Conservation (phyloP, 1,140 invertebrate species). For the Stegodyphus mimosarum region DNA sequence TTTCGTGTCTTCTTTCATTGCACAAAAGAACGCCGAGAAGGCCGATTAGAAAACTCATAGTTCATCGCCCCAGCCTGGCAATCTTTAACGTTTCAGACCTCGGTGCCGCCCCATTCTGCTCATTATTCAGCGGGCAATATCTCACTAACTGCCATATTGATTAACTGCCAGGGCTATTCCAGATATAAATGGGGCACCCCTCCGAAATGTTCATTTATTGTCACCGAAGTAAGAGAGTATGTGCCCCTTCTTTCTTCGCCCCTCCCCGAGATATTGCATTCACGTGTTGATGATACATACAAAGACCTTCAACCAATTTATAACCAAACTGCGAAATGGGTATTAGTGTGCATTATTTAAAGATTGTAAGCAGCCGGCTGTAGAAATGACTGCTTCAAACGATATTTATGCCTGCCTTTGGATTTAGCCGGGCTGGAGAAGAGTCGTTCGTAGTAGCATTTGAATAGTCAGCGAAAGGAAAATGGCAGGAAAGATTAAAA, state of each 20-base stretch:
- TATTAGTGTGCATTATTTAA: constrained; percentile 55
- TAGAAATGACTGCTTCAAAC: no score
- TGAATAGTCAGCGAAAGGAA: no score
- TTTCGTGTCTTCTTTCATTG: no score
- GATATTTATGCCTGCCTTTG: neutral
- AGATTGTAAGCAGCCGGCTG: neutral
- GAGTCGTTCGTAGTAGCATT: neutral
- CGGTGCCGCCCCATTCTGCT: constrained; percentile 32
- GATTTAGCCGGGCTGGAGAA: neutral
- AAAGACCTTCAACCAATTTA: constrained; percentile 11
- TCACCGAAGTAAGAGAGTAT: neutral
- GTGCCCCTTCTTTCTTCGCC: constrained; percentile 7
- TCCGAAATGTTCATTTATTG: constrained; percentile 47
- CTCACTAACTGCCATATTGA: constrained; percentile 55
- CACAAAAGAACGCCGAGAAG: no score
- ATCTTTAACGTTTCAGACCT: constrained; percentile 39
- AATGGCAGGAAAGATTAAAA: no score
- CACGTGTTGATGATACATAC: constrained; percentile 40
- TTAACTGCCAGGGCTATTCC: constrained; percentile 44
- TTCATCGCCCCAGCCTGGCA: constrained; percentile 5
- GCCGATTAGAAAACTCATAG: constrained; percentile 38
- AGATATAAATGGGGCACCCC: constrained; percentile 31
- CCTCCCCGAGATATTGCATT: constrained; percentile 37
- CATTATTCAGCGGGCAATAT: constrained; percentile 51
- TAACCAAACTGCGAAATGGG: constrained; percentile 28